Evolutionary conservation across 2,888 invertebrate species (phyloP), one percentile per base, ranked within the genome.

Genomic region (Quadroppia sp.): DNA sequence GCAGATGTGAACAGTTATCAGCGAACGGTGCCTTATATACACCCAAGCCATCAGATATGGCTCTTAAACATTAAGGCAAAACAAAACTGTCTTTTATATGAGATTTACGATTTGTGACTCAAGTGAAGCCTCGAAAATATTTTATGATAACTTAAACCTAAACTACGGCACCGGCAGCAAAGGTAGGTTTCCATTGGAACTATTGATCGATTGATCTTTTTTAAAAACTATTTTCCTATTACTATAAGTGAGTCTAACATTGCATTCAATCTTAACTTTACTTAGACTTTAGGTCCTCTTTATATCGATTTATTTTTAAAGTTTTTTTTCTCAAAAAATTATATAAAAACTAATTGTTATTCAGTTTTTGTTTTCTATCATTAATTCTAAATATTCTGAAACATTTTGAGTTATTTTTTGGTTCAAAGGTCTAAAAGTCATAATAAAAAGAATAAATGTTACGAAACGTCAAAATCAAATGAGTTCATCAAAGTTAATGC

Each of bases 141-240:
- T 48, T 48, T 48, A 48, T 48, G 45, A 17, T 15, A n/a, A 11
- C 4, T n/a, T 4, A 20, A 17, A 4, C 20, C 4, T n/a, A n/a
- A n/a, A n/a, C n/a, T 25, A 23, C 23, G 23, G 56, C 23, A 6
- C 17, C 23, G 25, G 56, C 17, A 25, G 23, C 56, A 56, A 56
- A 56, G 56, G 56, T 56, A 56, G 3, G 56, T 56, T 56, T 56
- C 56, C 56, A 56, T 9, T 56, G 56, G 56, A 25, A n/a, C n/a
- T n/a, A n/a, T 56, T 23, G 23, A 56, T 4, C 56, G 56, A 56
- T 56, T 56, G 56, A 56, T 56, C 56, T 56, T 56, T 4, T 56
- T 56, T 56, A 13, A 2, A 56, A 56, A 56, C 20, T 56, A 56
- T 11, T 56, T 25, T 15, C 17, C n/a, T 50, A 11, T 36, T 7